phyloP scores from a whole-genome alignment of 2,113 vertebrate genomes.

The Macheiramphus alcinus region DNA sequence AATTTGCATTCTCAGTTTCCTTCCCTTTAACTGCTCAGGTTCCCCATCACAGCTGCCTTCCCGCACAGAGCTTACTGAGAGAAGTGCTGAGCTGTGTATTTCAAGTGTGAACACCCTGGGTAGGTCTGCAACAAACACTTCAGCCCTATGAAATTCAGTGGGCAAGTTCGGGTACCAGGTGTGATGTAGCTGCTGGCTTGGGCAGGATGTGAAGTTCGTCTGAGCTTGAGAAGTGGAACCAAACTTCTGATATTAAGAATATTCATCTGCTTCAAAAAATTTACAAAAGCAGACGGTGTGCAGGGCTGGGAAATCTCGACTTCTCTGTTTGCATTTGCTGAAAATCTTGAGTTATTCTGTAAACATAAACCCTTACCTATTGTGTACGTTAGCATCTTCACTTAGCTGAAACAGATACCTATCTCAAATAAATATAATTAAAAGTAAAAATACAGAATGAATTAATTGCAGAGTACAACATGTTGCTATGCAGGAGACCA shows the following conservation, averaged over 20 bases:
- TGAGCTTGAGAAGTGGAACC: background rate
- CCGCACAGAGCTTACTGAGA: no score
- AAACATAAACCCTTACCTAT: background rate
- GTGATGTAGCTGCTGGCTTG: background rate
- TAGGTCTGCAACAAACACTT: background rate
- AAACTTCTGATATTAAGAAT: background rate
- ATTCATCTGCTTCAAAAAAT: background rate
- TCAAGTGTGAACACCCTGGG: background rate
- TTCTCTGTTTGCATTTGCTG: background rate
- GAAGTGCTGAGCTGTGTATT: background rate
- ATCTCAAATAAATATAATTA: background rate
- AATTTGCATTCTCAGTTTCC: background rate
- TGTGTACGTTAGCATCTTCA: rapidly evolving
- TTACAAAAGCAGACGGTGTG: background rate
- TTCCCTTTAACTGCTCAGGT: rapidly evolving
- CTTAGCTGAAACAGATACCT: background rate
- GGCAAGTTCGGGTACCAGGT: background rate
- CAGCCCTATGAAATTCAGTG: rapidly evolving
- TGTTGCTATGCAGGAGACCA: background rate
- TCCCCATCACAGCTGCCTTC: background rate
- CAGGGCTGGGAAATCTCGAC: background rate
- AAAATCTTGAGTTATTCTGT: rapidly evolving
- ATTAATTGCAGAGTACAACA: background rate
- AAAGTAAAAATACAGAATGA: background rate
- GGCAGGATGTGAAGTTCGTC: background rate